These are phyloP conservation scores for Myotis lucifugus DNA, from an alignment of 2,113 vertebrate genomes.

Conservation along the genomic window DNA sequence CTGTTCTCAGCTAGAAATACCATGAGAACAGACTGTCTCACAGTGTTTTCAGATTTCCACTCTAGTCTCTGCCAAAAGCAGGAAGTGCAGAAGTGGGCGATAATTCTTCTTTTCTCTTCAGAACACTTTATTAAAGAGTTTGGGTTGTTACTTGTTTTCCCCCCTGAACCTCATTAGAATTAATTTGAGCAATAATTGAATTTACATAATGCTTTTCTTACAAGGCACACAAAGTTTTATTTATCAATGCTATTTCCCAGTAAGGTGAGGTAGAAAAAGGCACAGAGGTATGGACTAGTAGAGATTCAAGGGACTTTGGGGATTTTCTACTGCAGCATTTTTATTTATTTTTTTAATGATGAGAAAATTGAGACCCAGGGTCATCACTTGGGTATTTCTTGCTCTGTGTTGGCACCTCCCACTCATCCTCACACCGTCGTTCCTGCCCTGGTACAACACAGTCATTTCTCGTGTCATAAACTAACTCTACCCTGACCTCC, in stretches of 20 bases:
- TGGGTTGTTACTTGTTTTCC: constrained; percentile 76
- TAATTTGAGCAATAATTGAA: constrained; percentile 75
- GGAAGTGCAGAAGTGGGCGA: constrained; percentile 80
- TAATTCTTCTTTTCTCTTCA: constrained; percentile 78
- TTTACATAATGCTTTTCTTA: constrained; percentile 69
- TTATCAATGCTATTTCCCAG: constrained; percentile 18
- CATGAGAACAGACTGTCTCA: constrained; percentile 82
- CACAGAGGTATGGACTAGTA: neutral
- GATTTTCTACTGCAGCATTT: neutral
- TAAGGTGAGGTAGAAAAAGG: constrained; percentile 8
- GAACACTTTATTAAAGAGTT: constrained; percentile 83
- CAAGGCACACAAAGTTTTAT: constrained; percentile 34
- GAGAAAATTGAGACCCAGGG: neutral
- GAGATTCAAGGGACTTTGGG: neutral
- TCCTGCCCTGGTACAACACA: accelerated
- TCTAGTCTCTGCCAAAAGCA: constrained; percentile 81
- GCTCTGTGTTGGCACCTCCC: neutral
- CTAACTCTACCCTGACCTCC: neutral
- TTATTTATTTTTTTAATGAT: neutral
- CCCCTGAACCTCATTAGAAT: constrained; percentile 79
- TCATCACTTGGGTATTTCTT: neutral
- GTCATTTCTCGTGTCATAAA: neutral
- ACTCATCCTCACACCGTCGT: neutral
- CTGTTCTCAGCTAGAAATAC: constrained; percentile 76
- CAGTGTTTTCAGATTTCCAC: constrained; percentile 81